These are phyloP conservation scores for Eulemur rufifrons DNA, from an alignment of 2,113 vertebrate species.

Conservation along the genomic window DNA sequence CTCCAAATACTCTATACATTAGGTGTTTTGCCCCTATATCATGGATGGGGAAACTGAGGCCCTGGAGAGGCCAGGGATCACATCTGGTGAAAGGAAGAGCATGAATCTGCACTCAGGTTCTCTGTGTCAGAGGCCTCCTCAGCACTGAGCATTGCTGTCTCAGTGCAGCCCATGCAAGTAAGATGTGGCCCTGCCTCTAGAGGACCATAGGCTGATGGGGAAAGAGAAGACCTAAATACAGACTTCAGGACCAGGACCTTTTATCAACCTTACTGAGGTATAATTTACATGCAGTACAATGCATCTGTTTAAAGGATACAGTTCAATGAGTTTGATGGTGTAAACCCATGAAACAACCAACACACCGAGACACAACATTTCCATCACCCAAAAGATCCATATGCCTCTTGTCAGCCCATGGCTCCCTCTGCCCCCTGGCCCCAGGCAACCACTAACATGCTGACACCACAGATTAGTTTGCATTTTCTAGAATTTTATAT, in stretches of 20 bases:
- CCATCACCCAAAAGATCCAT: background rate
- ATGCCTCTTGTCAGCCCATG: background rate
- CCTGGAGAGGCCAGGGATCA: too few species aligned
- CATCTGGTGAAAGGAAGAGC: background rate
- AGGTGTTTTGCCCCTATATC: background rate
- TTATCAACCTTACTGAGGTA: accelerated
- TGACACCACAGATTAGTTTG: background rate
- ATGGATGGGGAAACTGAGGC: background rate
- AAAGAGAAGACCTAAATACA: background rate
- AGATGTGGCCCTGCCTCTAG: background rate
- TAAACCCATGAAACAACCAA: background rate
- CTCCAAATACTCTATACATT: background rate
- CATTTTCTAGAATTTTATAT: background rate
- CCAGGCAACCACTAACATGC: background rate
- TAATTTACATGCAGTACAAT: too few species aligned
- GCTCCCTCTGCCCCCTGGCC: background rate
- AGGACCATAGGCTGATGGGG: background rate
- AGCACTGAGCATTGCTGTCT: too few species aligned
- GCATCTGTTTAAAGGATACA: background rate
- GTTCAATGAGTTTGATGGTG: background rate
- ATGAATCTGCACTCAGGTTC: background rate
- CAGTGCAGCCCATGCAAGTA: background rate
- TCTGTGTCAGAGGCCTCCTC: background rate
- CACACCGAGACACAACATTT: background rate
- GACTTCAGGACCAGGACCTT: background rate